These are phyloP conservation scores for Cepaea nemoralis DNA, from an alignment of 1,140 invertebrate species.

Conservation along the genomic window DNA sequence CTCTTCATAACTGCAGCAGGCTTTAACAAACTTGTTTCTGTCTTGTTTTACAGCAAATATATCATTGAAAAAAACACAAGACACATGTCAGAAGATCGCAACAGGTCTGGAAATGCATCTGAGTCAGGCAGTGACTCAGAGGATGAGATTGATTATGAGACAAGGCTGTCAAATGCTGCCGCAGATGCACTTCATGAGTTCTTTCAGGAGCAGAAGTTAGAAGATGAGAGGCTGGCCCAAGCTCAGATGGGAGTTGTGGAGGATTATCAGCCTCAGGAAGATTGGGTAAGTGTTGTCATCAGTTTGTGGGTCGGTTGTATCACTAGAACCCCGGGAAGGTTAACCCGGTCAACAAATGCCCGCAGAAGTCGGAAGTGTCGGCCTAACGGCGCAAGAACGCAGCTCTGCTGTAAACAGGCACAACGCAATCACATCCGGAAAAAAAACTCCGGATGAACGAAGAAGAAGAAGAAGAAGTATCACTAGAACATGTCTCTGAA, in stretches of 20 bases:
- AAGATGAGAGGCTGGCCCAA: constrained; percentile 68
- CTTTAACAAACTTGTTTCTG: no score
- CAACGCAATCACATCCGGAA: no score
- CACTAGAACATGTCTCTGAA: no score
- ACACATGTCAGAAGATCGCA: neutral
- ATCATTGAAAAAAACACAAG: neutral
- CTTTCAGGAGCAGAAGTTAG: constrained; percentile 80
- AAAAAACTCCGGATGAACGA: no score
- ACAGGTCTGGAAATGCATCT: neutral
- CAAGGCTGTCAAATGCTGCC: constrained; percentile 80
- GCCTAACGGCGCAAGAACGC: neutral
- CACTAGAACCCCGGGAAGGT: neutral
- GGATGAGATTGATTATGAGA: constrained; percentile 80
- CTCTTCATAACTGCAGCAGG: no score
- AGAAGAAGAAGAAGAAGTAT: no score
- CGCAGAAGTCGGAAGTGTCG: neutral
- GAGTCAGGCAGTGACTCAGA: constrained; percentile 68
- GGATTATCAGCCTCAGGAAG: constrained; percentile 75
- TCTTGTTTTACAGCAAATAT: no score
- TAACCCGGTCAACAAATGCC: neutral
- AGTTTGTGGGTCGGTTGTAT: no score
- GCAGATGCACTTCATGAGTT: constrained; percentile 86
- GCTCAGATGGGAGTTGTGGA: constrained; percentile 76
- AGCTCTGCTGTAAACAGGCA: no score
- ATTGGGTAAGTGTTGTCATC: constrained; percentile 79